Evolutionary conservation across 2,113 vertebrate genomes (phyloP), one percentile per base, ranked within the genome.

Genomic region (Psephotus haematonotus): DNA sequence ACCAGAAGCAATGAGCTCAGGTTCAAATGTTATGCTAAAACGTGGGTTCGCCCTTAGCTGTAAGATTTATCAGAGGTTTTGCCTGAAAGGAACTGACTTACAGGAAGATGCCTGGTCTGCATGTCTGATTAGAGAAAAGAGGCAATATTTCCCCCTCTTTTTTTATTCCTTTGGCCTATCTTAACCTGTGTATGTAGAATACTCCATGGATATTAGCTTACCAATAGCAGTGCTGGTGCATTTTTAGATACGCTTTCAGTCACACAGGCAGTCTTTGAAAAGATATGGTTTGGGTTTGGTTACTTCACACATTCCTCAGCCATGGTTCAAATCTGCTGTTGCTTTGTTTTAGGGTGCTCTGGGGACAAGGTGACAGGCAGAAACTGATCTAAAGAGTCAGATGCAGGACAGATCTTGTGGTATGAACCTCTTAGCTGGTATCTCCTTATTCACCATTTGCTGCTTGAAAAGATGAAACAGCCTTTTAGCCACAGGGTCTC

Each of bases 1-100:
- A 95, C 65, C 76, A 81, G 70, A 90, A 88, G 18, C 77, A 82
- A 63, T 80, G 80, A 95, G 49, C 46, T 88, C 37, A 35, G 43
- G 90, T 91, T 95, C 70, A 90, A 91, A 81, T 84, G 83, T 88
- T 57, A 6, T 6, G 29, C 64, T 84, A 33, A 84, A 64, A 70
- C 62, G 83, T n/a, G 37, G 31, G 17, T 62, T 88, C 44, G 37
- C 44, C 49, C 77, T 86, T 86, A 76, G 76, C 83, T 91, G 46
- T 57, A 79, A 91, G 59, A 95, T 95, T 88, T 94, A 95, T 95
- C 70, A 65, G 39, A 64, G 29, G 13, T 82, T 89, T 95, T 95
- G 70, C 55, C 63, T 86, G 91, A 88, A 95, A 89, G 69, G 53
- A 89, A 12, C 72, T 92, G 93, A 89, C 69, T 93, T 95, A 87